Evolutionary conservation across 1,140 invertebrate species (phyloP).

Genomic region (Trachymyrmex septentrionalis): DNA sequence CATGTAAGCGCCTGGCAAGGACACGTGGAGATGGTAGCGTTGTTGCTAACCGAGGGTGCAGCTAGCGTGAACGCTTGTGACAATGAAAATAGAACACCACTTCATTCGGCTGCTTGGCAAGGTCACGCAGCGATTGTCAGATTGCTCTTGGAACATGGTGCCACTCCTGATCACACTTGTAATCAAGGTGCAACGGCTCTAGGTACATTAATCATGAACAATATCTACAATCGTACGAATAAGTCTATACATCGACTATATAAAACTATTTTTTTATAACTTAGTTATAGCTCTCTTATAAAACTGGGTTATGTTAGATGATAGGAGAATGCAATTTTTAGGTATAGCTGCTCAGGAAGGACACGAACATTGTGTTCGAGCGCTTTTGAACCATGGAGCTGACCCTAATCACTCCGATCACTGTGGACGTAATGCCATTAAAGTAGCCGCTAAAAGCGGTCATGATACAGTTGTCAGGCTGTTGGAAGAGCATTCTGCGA

Average conservation of each 20-base stretch:
- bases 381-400: constrained; percentile 95
- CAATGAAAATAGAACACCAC: constrained; percentile 94
- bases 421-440: constrained; percentile 93
- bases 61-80: constrained; percentile 96
- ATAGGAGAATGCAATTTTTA: constrained; percentile 74
- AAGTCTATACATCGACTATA: neutral
- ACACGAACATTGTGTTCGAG: constrained; percentile 95
- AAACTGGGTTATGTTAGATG: neutral
- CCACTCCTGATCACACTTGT: constrained; percentile 95
- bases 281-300: neutral
- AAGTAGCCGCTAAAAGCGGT: constrained; percentile 93
- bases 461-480: constrained; percentile 91
- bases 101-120: constrained; percentile 98
- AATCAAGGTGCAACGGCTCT: constrained; percentile 97
- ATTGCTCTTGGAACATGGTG: constrained; percentile 92
- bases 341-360: constrained; percentile 95
- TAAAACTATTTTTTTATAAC: neutral
- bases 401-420: constrained; percentile 97
- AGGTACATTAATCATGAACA: constrained; percentile 83
- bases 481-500: constrained; percentile 88
- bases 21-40: constrained; percentile 95
- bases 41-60: constrained; percentile 92
- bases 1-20: constrained; percentile 98
- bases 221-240: neutral
- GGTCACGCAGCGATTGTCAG: constrained; percentile 95